Conservation (phyloP, 1,140 invertebrate genomes). For the Heterodera schachtii region DNA sequence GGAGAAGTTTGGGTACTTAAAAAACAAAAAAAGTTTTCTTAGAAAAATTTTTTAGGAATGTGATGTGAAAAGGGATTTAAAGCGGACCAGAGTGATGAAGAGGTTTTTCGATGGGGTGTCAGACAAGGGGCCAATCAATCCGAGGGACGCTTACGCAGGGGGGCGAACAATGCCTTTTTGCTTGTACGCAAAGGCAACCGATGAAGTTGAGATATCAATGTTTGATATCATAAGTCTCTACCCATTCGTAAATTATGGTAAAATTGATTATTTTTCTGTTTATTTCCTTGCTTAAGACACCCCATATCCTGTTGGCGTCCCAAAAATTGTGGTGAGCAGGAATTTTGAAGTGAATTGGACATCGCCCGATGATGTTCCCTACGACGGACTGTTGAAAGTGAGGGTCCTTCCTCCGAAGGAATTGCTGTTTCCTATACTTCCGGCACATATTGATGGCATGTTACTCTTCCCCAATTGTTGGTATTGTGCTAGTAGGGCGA, state of each 20-base stretch:
- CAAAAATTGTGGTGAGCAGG: constrained; percentile 6
- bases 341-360: constrained; percentile 17
- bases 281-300: background rate
- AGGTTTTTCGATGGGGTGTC: background rate
- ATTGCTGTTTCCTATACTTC: background rate
- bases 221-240: constrained; percentile 15
- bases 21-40: no score
- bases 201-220: constrained; percentile 4
- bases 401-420: constrained; percentile 8
- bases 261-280: no score
- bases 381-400: constrained; percentile 5
- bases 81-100: background rate
- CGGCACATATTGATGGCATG: background rate
- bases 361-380: background rate
- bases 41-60: background rate
- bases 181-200: background rate
- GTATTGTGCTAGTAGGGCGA: background rate
- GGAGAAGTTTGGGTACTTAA: background rate
- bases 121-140: constrained; percentile 12
- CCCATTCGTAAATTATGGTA: background rate
- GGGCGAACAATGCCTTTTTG: constrained; percentile 16
- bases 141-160: background rate
- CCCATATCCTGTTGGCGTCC: background rate
- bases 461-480: background rate
- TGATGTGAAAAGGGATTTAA: background rate